A percentile compares a stretch with the other conserved stretches of the same genome.
phyloP scores from a whole-genome alignment of 2,797 vertebrate species.

The Manis pentadactyla region DNA sequence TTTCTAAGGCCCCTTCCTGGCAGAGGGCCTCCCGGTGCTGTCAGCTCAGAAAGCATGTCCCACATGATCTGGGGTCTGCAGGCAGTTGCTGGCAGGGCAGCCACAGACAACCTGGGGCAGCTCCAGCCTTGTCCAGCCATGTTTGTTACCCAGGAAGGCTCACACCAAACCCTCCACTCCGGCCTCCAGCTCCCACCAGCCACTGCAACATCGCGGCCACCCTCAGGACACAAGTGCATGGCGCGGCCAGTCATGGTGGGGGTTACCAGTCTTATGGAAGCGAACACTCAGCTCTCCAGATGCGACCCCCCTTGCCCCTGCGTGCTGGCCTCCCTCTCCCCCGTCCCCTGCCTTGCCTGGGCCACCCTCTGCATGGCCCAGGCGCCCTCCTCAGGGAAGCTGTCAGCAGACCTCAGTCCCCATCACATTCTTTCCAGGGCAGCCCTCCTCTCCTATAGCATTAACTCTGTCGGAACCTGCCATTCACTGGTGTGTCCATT shows the following conservation, averaged over 20 bases:
- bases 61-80: background rate
- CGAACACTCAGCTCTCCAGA: background rate
- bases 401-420: background rate
- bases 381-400: background rate
- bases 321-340: background rate
- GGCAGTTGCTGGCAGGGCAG: background rate
- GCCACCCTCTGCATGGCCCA: background rate
- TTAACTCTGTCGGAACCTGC: too few species aligned
- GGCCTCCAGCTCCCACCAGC: background rate
- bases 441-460: background rate
- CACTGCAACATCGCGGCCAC: too few species aligned
- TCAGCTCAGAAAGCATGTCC: background rate
- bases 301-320: too few species aligned
- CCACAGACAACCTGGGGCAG: background rate
- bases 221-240: background rate
- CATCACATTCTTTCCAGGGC: background rate
- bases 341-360: too few species aligned
- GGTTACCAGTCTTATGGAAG: too few species aligned
- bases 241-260: background rate
- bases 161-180: background rate
- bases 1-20: background rate
- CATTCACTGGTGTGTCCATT: too few species aligned
- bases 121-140: background rate
- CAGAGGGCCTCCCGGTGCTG: background rate
- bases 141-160: background rate